Base-by-base conservation (phyloP, 1,140 invertebrate species). In the Drosophila micromelanica region DNA sequence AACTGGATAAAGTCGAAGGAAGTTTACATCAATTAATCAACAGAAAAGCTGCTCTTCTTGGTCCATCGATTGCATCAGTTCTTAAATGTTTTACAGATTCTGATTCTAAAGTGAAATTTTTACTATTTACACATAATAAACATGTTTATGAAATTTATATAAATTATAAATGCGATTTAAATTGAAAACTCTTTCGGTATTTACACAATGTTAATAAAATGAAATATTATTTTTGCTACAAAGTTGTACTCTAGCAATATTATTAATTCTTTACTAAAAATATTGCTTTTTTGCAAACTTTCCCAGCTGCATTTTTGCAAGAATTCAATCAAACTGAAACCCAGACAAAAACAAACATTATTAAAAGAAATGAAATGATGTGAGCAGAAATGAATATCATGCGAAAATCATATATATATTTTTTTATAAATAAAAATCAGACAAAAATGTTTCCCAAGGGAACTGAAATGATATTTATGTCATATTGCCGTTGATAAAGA, bases 401-500 rank as follows among this genome's bases (percentile, higher is more conserved):
- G 40, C 15, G 42, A 57, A 45, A 8, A 52, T 40, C 23, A 8
- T 46, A 27, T 27, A 5, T 27, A 5, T 35, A 46, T 57, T 57
- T 57, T 46, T 42, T 65, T 13, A 17, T 56, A 56, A 40, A 65
- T 56, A 40, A 48, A 57, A 65, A 40, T 59, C 17, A 17, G 17
- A 17, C 17, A 17, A 17, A 17, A 17, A 17, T 8, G 3, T 20
- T 48, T 65, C 65, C 15, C 37, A 49, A 35, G 9, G 62, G 46
- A 73, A 62, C 49, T 69, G 70, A 52, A 81, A 81, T 62, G 73
- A 77, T 78, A 78, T 81, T 81, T 74, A 68, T 56, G 73, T 38
- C 57, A 69, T 48, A 38, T 45, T 15, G 42, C 20, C 60, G 63
- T 48, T 72, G 62, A 59, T 38, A 48, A 40, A 48, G 35, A 23